Conservation (phyloP, 1,140 invertebrate genomes). For the Paracyclopina nana region DNA sequence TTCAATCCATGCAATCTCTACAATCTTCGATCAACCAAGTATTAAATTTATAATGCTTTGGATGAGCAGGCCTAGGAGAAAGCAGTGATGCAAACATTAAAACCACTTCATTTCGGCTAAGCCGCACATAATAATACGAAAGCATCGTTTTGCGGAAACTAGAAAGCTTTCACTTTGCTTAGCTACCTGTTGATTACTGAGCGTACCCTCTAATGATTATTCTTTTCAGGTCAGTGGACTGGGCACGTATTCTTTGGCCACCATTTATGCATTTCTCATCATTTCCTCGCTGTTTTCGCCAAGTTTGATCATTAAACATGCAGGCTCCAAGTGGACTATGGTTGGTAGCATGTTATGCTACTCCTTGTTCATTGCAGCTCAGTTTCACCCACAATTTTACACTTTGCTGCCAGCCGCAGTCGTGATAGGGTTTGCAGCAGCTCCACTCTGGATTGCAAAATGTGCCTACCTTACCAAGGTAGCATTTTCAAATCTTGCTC, state of each 20-base stretch:
- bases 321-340: neutral
- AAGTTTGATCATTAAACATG: neutral
- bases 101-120: too few relatives aligned
- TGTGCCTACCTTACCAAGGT: neutral
- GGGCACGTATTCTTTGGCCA: neutral
- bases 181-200: too few relatives aligned
- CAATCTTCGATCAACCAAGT: conserved; percentile 1
- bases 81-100: too few relatives aligned
- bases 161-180: too few relatives aligned
- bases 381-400: neutral
- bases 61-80: too few relatives aligned
- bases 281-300: neutral
- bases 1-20: neutral
- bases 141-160: too few relatives aligned
- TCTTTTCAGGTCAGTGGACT: neutral
- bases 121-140: too few relatives aligned
- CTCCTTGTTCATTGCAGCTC: neutral
- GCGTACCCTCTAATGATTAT: neutral
- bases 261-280: neutral
- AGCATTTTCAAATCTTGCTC: too few relatives aligned
- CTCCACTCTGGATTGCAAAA: neutral
- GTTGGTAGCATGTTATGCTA: neutral
- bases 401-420: neutral
- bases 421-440: neutral
- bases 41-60: neutral